Evolutionary conservation across 2,797 vertebrate species (phyloP), one percentile per base, ranked within the genome.

Genomic region (Esox masquinongy): DNA sequence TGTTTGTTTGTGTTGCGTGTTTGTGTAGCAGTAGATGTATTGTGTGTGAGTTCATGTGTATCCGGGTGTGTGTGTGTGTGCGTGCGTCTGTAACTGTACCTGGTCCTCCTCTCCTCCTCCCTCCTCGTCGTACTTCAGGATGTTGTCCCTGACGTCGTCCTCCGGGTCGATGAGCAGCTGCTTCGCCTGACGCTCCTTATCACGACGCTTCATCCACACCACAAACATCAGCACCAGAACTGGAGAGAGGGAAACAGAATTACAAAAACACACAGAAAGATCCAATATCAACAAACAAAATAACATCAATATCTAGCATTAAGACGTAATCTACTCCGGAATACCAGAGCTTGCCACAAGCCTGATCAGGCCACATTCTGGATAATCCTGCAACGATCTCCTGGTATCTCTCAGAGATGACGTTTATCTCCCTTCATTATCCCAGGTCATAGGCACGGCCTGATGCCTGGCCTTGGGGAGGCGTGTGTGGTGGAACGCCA

Each of bases 61-160:
- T 39, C 36, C 36, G 5, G 34, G 43, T 12, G 22, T 16, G 14
- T 17, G 12, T 19, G 29, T 68, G 59, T 43, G 49, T 63, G 73
- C 39, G 56, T 72, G 79, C 82, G 82, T 78, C 34, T 70, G 74
- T 76, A 76, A 19, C 61, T 79, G 83, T 86, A 99, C 97, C 97
- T 99, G 98, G 90, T 99, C 98, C 92, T 99, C 97, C 90, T 99
- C 98, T 89, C 98, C 98, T 74, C 98, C 98, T n/a, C 98, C 98
- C 92, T 99, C 98, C 89, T 99, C 98, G 26, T 99, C 97, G 0
- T 99, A 99, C 88, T 99, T 99, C 77, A 99, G 93, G 84, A 99
- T 99, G 88, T 98, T 99, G 93, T 99, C 97, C 83, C 97, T 92
- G 69, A 99, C 96, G 66, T 99, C 97, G 81, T 99, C 97, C 88